Conservation (phyloP, 35 echinoderm and acorn worm species). For the Eucidaris tribuloides region DNA sequence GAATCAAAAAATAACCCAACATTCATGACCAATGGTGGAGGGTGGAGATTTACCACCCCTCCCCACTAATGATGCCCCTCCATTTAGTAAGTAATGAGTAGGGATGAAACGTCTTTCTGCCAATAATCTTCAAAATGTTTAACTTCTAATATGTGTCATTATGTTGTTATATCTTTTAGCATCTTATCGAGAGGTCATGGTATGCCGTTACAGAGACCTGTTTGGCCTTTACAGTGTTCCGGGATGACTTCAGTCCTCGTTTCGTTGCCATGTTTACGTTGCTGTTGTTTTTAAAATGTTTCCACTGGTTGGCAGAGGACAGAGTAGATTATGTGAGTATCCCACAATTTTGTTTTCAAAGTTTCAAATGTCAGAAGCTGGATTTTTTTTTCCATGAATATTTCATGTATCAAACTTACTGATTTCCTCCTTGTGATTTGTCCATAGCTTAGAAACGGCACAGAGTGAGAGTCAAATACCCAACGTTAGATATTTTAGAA, state of each 20-base stretch:
- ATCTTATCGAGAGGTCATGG: slow-evolving; percentile 97
- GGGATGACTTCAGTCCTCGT: slow-evolving; percentile 93
- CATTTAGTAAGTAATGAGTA: no score
- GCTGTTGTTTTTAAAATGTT: slow-evolving; percentile 94
- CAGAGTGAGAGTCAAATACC: neutral
- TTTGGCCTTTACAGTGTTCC: slow-evolving; percentile 96
- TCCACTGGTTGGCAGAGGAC: slow-evolving; percentile 98
- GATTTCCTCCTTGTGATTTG: no score
- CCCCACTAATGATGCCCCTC: no score
- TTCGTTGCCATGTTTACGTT: slow-evolving; percentile 99
- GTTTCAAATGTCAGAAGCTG: neutral
- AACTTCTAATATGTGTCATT: no score
- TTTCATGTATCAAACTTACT: no score
- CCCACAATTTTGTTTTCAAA: neutral
- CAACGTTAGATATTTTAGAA: neutral
- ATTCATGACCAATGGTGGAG: no score
- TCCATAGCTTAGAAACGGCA: neutral
- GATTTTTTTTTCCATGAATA: no score
- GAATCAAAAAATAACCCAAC: no score
- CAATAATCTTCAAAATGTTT: no score
- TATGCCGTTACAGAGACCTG: slow-evolving; percentile 99
- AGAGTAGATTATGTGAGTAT: slow-evolving; percentile 97
- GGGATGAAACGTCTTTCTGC: no score
- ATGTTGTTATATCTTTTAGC: slow-evolving; percentile 57
- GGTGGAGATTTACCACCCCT: no score